Conservation (phyloP, 2,888 invertebrate species). For the Cataglyphis rosenhaueri region DNA sequence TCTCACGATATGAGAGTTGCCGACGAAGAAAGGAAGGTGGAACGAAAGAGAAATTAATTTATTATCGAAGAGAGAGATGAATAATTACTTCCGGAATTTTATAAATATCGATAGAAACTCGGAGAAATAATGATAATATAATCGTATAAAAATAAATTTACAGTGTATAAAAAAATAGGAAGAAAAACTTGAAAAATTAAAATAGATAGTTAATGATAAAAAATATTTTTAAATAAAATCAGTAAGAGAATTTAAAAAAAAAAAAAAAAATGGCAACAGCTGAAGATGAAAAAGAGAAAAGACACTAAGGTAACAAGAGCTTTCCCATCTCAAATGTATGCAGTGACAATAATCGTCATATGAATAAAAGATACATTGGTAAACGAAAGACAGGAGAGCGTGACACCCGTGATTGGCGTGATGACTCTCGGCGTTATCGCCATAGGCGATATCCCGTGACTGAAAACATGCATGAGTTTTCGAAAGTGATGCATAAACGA, state of each 20-base stretch:
- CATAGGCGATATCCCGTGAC: constrained; percentile 12
- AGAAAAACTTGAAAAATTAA: not conserved
- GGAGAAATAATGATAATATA: not conserved
- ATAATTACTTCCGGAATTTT: constrained; percentile 21
- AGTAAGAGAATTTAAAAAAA: not conserved
- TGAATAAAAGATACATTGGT: constrained; percentile 39
- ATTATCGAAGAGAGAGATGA: constrained; percentile 13
- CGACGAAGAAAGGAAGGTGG: not conserved
- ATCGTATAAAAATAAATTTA: not conserved
- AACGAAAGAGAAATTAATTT: constrained; percentile 44
- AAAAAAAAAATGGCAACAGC: not conserved
- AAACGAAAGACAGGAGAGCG: constrained; percentile 28
- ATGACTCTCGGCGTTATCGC: constrained; percentile 29
- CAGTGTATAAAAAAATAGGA: not conserved
- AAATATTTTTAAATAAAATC: not conserved
- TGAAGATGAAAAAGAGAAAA: not conserved
- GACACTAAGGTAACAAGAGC: not conserved
- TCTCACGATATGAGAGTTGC: constrained; percentile 47
- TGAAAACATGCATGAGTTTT: constrained; percentile 22
- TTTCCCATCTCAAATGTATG: not conserved
- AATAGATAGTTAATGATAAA: not conserved
- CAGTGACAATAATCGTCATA: constrained; percentile 10
- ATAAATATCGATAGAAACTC: not conserved
- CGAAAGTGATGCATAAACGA: constrained; percentile 9
- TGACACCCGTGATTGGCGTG: constrained; percentile 23